Conservation (phyloP, 1,140 invertebrate species). For the Orius laevigatus region DNA sequence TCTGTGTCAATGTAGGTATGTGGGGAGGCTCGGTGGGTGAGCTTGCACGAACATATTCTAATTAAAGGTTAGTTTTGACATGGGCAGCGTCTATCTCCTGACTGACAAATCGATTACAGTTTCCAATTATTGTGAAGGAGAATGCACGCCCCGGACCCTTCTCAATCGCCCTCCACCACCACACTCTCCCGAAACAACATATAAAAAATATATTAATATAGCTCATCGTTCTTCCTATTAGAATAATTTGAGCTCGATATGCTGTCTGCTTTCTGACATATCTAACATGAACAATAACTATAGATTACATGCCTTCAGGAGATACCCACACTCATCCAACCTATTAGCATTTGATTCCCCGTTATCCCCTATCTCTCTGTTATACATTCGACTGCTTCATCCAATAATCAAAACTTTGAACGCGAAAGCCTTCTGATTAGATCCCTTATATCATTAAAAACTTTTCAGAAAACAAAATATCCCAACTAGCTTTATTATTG, state of each 20-base stretch:
- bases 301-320: constrained; percentile 11
- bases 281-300: constrained; percentile 11
- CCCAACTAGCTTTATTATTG: too few relatives aligned
- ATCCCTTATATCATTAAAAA: too few relatives aligned
- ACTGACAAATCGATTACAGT: constrained; percentile 12
- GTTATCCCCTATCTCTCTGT: too few relatives aligned
- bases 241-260: constrained; percentile 6
- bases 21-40: constrained; percentile 7
- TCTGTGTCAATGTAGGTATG: too few relatives aligned
- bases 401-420: too few relatives aligned
- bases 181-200: not conserved
- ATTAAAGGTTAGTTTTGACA: constrained; percentile 12
- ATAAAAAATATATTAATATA: constrained; percentile 12
- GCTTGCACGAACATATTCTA: constrained; percentile 11
- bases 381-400: too few relatives aligned
- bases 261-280: constrained; percentile 6
- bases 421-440: too few relatives aligned
- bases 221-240: constrained; percentile 4
- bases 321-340: too few relatives aligned
- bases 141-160: constrained; percentile 6
- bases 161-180: constrained; percentile 7
- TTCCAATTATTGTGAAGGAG: constrained; percentile 12
- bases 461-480: too few relatives aligned
- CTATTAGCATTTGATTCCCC: too few relatives aligned
- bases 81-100: constrained; percentile 4